Percentiles rank a stretch among this genome's conserved stretches.
These are phyloP conservation scores for Drosophila neocordata DNA, from an alignment of 1,140 invertebrate species.

Conservation along the genomic window DNA sequence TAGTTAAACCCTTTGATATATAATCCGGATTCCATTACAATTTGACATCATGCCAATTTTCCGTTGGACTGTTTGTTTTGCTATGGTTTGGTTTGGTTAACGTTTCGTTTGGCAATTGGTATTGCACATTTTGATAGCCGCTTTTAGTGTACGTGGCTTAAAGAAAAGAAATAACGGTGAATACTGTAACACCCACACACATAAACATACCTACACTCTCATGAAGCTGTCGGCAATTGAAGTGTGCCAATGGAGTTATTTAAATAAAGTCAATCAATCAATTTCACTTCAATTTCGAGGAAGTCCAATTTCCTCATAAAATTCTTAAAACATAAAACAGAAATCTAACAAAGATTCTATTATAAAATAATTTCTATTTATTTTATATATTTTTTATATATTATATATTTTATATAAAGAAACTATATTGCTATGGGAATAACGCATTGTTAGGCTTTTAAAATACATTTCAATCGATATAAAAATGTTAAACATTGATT, in stretches of 20 bases:
- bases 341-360: too few species aligned
- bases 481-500: too few species aligned
- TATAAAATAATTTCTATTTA: too few species aligned
- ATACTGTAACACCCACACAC: slow-evolving; percentile 14
- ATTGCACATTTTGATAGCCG: slow-evolving; percentile 47
- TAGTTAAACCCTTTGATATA: slow-evolving; percentile 45
- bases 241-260: background rate
- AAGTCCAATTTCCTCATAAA: too few species aligned
- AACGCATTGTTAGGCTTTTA: too few species aligned
- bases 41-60: slow-evolving; percentile 46
- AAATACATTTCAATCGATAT: too few species aligned
- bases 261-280: background rate
- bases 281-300: too few species aligned
- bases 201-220: background rate
- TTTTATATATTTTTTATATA: too few species aligned
- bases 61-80: background rate
- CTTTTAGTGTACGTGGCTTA: slow-evolving; percentile 28
- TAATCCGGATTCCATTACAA: slow-evolving; percentile 68
- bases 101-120: slow-evolving; percentile 3
- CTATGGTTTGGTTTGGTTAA: background rate
- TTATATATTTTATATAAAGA: too few species aligned
- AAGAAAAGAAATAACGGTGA: slow-evolving; percentile 28
- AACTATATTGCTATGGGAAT: too few species aligned
- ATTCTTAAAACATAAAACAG: too few species aligned
- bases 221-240: background rate